A percentile compares a stretch with the other conserved stretches of the same genome.
phyloP scores from a whole-genome alignment of 2,888 invertebrate species.

The Lamellibrachia columna region DNA sequence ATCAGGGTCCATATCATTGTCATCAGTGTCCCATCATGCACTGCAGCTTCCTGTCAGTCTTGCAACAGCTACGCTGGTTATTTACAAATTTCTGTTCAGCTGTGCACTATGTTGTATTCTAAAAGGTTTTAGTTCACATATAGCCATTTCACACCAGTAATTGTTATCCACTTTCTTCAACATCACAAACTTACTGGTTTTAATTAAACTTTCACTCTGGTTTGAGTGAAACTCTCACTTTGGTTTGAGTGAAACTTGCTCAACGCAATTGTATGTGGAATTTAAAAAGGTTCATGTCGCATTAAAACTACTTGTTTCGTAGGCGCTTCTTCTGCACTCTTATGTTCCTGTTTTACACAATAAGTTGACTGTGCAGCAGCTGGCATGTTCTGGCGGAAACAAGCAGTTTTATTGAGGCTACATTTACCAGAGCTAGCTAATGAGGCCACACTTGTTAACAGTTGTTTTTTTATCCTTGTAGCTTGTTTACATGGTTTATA shows the following conservation, averaged over 20 bases:
- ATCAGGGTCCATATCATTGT: not conserved
- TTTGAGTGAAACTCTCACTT: not conserved
- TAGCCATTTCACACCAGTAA: not conserved
- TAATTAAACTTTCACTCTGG: not conserved
- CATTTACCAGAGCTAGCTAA: not conserved
- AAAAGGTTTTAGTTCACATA: not conserved
- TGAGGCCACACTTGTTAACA: too few species aligned
- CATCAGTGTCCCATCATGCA: constrained; percentile 9
- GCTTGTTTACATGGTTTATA: too few species aligned
- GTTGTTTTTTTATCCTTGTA: too few species aligned
- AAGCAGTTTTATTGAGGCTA: not conserved
- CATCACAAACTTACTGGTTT: not conserved
- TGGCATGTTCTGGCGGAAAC: not conserved
- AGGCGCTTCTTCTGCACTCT: not conserved
- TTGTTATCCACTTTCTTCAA: not conserved
- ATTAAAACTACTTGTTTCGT: not conserved
- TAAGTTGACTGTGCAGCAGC: not conserved
- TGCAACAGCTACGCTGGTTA: not conserved
- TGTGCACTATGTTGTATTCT: not conserved
- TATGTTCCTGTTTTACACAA: not conserved
- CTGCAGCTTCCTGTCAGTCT: not conserved
- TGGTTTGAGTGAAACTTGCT: not conserved
- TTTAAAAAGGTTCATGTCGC: not conserved
- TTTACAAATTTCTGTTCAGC: not conserved
- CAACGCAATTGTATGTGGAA: not conserved